These are phyloP conservation scores for Neuroterus valhalla DNA, from an alignment of 1,140 invertebrate genomes.

Conservation along the genomic window DNA sequence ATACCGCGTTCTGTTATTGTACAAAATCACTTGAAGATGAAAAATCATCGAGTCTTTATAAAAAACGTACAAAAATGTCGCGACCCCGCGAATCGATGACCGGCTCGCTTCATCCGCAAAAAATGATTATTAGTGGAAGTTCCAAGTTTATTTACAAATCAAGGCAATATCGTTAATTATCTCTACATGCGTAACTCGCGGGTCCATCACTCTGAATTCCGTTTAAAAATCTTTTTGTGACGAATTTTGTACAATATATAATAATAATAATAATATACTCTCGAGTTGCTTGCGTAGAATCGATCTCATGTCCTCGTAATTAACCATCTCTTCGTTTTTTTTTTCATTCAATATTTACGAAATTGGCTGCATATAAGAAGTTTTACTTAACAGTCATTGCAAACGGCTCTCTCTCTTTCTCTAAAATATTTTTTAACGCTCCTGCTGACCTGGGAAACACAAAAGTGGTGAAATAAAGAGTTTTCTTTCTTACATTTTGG, in stretches of 20 bases:
- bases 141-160: constrained; percentile 72
- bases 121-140: constrained; percentile 65
- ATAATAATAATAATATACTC: constrained; percentile 37
- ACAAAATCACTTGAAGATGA: constrained; percentile 61
- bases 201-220: constrained; percentile 61
- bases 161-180: constrained; percentile 70
- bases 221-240: constrained; percentile 52
- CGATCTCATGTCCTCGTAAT: constrained; percentile 29
- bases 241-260: constrained; percentile 58
- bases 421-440: constrained; percentile 36
- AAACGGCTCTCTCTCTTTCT: constrained; percentile 45
- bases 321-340: constrained; percentile 18
- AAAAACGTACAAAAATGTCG: constrained; percentile 61
- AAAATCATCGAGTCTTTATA: constrained; percentile 57
- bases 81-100: constrained; percentile 40
- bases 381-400: constrained; percentile 52
- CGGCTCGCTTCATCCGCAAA: constrained; percentile 46
- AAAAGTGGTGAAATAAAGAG: not conserved
- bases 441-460: constrained; percentile 1
- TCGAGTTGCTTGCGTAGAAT: constrained; percentile 33
- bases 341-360: constrained; percentile 35
- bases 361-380: constrained; percentile 54
- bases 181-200: constrained; percentile 54
- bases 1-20: constrained; percentile 50
- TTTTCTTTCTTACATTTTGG: constrained; percentile 11